Conservation (phyloP, 1,140 invertebrate genomes). For the Mya arenaria region DNA sequence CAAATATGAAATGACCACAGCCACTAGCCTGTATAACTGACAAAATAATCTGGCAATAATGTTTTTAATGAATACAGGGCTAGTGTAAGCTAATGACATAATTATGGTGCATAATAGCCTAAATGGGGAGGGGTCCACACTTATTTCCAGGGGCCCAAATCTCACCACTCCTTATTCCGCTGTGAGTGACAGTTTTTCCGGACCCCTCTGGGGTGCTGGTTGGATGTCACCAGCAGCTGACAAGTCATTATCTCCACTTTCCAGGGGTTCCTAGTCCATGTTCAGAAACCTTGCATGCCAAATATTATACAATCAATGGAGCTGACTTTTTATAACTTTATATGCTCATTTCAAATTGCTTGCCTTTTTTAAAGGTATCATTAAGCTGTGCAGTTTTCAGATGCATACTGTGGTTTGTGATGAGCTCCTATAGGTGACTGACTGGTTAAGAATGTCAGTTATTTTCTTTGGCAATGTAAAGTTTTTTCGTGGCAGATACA, state of each 20-base stretch:
- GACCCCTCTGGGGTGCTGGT: slow-evolving; percentile 25
- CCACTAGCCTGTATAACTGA: not conserved
- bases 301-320: slow-evolving; percentile 11
- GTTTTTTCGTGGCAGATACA: too few species aligned
- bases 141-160: slow-evolving; percentile 44
- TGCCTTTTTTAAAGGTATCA: not conserved
- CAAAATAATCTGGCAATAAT: not conserved
- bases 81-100: slow-evolving; percentile 30
- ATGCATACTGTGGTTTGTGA: too few species aligned
- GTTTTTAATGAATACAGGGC: not conserved
- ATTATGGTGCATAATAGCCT: slow-evolving; percentile 34
- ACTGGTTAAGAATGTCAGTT: slow-evolving; percentile 28
- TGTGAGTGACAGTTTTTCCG: slow-evolving; percentile 38
- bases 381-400: too few species aligned
- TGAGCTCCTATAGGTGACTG: too few species aligned
- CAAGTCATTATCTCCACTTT: slow-evolving; percentile 46
- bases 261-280: slow-evolving; percentile 39
- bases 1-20: too few species aligned
- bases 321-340: not conserved
- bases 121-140: not conserved
- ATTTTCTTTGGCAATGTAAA: too few species aligned
- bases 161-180: slow-evolving; percentile 23
- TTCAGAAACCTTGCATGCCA: slow-evolving; percentile 21
- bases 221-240: slow-evolving; percentile 44
- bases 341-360: not conserved